Evolutionary conservation across 1,140 invertebrate species (phyloP).

Genomic region (Medauroidea extradentata): DNA sequence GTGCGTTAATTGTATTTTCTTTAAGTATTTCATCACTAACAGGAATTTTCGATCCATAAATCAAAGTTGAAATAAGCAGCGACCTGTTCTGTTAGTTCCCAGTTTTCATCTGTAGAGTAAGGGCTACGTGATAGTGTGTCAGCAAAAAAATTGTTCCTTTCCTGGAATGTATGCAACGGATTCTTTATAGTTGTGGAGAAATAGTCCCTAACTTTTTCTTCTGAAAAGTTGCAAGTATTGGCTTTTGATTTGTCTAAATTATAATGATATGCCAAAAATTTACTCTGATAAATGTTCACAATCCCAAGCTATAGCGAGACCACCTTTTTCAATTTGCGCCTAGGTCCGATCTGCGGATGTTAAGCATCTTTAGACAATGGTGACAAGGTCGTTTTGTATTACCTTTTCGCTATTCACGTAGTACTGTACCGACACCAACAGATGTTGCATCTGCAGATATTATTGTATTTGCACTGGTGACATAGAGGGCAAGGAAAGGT

Average conservation of each 20-base stretch:
- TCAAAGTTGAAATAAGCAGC: too few relatives aligned
- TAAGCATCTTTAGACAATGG: conserved; percentile 6
- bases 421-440: conserved; percentile 10
- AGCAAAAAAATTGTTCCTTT: too few relatives aligned
- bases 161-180: too few relatives aligned
- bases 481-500: background rate
- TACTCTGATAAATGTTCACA: conserved; percentile 16
- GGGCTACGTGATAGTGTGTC: too few relatives aligned
- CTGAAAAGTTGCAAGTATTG: conserved; percentile 22
- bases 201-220: conserved; percentile 26
- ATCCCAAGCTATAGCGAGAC: conserved; percentile 11
- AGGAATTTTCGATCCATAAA: too few relatives aligned
- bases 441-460: conserved; percentile 1
- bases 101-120: too few relatives aligned
- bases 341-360: conserved; percentile 7
- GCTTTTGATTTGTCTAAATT: conserved; percentile 30
- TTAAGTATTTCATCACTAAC: too few relatives aligned
- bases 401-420: conserved; percentile 1
- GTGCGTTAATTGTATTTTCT: too few relatives aligned
- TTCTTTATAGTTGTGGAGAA: conserved; percentile 24
- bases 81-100: too few relatives aligned
- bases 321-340: conserved; percentile 14
- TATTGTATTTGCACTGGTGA: background rate
- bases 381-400: background rate
- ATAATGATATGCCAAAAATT: conserved; percentile 1